Evolutionary conservation across 2,888 invertebrate species (phyloP).

Genomic region (Sepiola atlantica): DNA sequence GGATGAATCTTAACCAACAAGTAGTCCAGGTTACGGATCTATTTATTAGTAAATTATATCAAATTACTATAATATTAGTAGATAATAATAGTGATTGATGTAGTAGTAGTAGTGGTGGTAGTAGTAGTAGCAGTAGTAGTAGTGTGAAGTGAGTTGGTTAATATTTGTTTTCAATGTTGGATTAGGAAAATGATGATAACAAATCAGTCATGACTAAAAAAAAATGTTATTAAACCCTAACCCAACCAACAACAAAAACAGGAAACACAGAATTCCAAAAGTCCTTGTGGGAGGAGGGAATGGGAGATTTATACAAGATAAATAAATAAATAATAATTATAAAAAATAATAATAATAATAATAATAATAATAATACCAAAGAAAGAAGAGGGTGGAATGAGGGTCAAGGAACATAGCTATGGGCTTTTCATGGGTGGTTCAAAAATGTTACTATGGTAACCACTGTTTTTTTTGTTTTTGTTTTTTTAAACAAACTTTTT

Average conservation of each 20-base stretch:
- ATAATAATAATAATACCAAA: background rate
- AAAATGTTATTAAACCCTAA: background rate
- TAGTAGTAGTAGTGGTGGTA: background rate
- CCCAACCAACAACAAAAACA: background rate
- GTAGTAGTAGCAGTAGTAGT: background rate
- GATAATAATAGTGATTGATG: background rate
- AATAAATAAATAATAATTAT: background rate
- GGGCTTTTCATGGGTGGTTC: background rate
- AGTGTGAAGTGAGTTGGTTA: slow-evolving; percentile 24
- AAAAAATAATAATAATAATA: no score
- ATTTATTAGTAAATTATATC: slow-evolving; percentile 21
- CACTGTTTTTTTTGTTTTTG: background rate
- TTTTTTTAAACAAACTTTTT: background rate
- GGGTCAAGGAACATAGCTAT: background rate
- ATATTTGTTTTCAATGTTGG: background rate
- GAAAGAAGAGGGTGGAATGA: background rate
- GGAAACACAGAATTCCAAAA: slow-evolving; percentile 32
- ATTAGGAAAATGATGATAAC: slow-evolving; percentile 20
- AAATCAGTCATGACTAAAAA: slow-evolving; percentile 9
- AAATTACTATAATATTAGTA: slow-evolving; percentile 32
- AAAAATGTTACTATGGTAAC: background rate
- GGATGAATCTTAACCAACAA: slow-evolving; percentile 21
- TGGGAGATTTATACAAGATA: background rate
- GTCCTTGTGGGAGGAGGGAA: background rate
- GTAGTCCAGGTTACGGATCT: background rate